A percentile compares a stretch with the other conserved stretches of the same genome.
Evolutionary conservation across 1,140 invertebrate species (phyloP).

Genomic region (Heliconius himera): DNA sequence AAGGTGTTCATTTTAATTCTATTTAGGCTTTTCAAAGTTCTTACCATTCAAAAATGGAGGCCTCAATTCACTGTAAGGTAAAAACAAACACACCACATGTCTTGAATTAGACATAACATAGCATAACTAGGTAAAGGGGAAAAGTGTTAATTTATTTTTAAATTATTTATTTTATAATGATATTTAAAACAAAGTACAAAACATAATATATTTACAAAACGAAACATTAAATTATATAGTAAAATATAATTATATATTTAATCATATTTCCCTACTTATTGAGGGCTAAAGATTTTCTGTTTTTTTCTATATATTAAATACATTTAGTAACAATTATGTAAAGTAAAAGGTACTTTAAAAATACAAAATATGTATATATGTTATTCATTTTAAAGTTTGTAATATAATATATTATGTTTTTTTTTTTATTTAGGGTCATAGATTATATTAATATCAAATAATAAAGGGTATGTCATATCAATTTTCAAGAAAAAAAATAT

Average conservation of each 20-base stretch:
- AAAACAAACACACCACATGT: slow-evolving; percentile 65
- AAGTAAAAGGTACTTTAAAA: neutral
- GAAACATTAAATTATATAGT: neutral
- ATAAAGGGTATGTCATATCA: neutral
- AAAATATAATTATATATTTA: neutral
- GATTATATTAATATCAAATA: neutral
- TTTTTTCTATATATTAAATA: neutral
- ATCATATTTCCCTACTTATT: neutral
- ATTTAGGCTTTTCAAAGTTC: slow-evolving; percentile 21
- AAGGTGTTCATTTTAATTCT: neutral
- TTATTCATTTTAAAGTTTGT: neutral
- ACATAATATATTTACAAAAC: neutral
- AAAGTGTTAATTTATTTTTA: slow-evolving; percentile 26
- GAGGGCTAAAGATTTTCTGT: neutral
- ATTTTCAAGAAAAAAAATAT: neutral
- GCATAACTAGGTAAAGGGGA: slow-evolving; percentile 38
- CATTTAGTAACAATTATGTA: neutral
- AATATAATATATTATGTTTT: neutral
- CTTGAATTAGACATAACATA: slow-evolving; percentile 29
- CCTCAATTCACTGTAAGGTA: slow-evolving; percentile 71
- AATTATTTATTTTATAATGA: neutral
- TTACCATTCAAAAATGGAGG: slow-evolving; percentile 55
- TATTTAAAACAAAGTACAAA: slow-evolving; percentile 8
- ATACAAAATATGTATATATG: neutral
- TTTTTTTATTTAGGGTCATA: neutral